Base-by-base conservation (phyloP, 2,888 invertebrate species). In the Mimas tiliae region DNA sequence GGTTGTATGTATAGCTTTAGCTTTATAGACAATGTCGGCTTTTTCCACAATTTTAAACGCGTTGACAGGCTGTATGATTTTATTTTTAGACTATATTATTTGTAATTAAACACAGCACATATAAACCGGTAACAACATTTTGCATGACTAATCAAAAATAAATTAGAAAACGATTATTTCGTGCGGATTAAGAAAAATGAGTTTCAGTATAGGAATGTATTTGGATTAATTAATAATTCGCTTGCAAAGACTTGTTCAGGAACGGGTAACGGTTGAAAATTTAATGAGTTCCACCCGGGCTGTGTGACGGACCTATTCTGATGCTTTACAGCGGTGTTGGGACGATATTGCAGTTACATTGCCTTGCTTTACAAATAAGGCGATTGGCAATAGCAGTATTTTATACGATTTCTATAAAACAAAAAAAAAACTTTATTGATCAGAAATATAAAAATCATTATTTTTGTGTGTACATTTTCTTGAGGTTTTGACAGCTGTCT, bases 161-260 rank as follows among this genome's bases (percentile, higher is more conserved):
- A 58, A 58, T 58, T 42, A 19, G 11, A 58, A 58, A 38, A 58
- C 11, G 11, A 16, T 8, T 16, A 1, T 19, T 19, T 16, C 19
- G 55, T 2, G 38, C 11, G 58, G 19, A 42, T 38, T 58, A 42
- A 58, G 58, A 58, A 58, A 58, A 58, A 58, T 58, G 19, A 38
- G 38, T 58, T 58, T 38, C 12, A 19, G 42, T 51, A 62, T 21
- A 64, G 38, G 38, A 12, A 45, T 33, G 77, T 80, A 78, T 81
- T 81, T 74, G 77, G 76, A 82, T 81, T 84, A 84, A 85, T 85
- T 84, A 85, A 85, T 85, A 85, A 86, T 86, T 79, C 77, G 77
- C 79, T 77, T 72, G 75, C 78, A 78, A 81, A 78, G 82, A 76
- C 79, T 70, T 78, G 79, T 77, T 70, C 70, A 71, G 51, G 38